phyloP scores from a whole-genome alignment of 2,113 vertebrate species.

The Ptilonorhynchus violaceus region DNA sequence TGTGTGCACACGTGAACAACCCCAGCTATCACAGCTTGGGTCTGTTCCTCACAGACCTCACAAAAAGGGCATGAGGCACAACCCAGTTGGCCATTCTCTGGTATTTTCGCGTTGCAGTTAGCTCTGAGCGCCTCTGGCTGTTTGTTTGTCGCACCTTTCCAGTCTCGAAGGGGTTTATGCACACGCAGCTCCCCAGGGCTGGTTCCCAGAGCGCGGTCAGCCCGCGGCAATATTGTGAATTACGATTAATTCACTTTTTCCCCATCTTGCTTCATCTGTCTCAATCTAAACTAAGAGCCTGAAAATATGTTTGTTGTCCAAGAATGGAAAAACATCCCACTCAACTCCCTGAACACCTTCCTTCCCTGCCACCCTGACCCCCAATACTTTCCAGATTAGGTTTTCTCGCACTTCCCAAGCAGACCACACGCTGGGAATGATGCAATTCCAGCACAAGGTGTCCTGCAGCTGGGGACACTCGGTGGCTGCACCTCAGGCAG shows the following conservation, averaged over 20 bases:
- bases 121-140: not conserved
- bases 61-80: not conserved
- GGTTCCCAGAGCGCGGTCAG: fast-evolving
- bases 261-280: not conserved
- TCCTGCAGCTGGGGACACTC: not conserved
- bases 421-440: not conserved
- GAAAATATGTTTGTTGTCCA: not conserved
- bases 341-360: not conserved
- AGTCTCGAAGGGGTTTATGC: not conserved
- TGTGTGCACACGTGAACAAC: not conserved
- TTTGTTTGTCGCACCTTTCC: not conserved
- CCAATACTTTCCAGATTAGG: not conserved
- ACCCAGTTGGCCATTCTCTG: not conserved
- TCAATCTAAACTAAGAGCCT: not conserved
- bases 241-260: not conserved
- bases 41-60: not conserved
- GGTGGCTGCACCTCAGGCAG: not conserved
- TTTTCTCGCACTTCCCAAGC: not conserved
- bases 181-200: not conserved
- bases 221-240: fast-evolving
- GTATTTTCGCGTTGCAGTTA: not conserved
- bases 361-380: not conserved
- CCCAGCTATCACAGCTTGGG: not conserved
- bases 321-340: not conserved
- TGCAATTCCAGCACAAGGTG: not conserved